phyloP scores from a whole-genome alignment of 2,113 vertebrate species.

The Muscicapa adusta region DNA sequence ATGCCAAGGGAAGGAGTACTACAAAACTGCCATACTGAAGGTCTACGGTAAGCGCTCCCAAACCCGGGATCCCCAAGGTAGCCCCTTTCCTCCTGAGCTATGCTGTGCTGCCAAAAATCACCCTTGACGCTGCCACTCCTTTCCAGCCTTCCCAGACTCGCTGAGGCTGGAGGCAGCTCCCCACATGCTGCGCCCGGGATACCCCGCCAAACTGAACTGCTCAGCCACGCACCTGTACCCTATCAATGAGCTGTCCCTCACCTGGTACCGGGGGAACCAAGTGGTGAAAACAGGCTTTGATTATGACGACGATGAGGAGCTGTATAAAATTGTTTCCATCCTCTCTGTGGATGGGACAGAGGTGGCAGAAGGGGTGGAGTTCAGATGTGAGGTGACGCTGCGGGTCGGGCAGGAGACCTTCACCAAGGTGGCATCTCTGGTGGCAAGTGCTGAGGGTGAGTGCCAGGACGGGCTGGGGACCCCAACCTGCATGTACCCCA shows the following conservation, averaged over 20 bases:
- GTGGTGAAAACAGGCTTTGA: neutral
- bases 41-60: conserved; percentile 61
- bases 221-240: neutral
- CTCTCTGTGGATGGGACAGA: neutral
- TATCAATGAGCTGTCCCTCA: accelerated
- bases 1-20: neutral
- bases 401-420: neutral
- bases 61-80: neutral
- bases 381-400: conserved; percentile 59
- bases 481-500: accelerated
- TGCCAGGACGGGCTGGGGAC: neutral
- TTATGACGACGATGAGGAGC: accelerated
- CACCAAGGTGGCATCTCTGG: neutral
- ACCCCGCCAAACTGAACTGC: conserved; percentile 18
- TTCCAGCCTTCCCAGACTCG: conserved; percentile 66
- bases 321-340: neutral
- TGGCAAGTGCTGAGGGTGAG: neutral
- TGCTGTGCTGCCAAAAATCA: neutral
- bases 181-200: neutral
- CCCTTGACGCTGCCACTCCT: accelerated
- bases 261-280: conserved; percentile 37
- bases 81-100: neutral
- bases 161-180: conserved; percentile 41
- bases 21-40: neutral
- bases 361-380: neutral